phyloP scores from a whole-genome alignment of 2,113 vertebrate genomes.

The Morone saxatilis region DNA sequence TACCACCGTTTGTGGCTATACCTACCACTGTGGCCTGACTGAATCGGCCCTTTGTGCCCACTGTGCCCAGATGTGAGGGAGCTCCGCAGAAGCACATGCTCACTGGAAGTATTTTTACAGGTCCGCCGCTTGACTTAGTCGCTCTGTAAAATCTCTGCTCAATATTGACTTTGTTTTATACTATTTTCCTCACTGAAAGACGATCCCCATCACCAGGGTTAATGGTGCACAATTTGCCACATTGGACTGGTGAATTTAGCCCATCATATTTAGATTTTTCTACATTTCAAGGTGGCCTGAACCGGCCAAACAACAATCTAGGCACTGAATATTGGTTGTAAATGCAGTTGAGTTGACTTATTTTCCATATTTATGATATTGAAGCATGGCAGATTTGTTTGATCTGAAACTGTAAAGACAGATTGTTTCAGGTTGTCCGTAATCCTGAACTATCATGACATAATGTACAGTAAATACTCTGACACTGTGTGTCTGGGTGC shows the following conservation, averaged over 20 bases:
- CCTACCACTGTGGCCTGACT: slow-evolving; percentile 74
- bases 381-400: slow-evolving; percentile 17
- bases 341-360: slow-evolving; percentile 19
- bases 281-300: slow-evolving; percentile 26
- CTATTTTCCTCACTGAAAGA: slow-evolving; percentile 74
- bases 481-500: slow-evolving; percentile 17
- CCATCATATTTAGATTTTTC: slow-evolving; percentile 12
- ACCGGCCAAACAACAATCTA: slow-evolving; percentile 49
- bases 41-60: slow-evolving; percentile 85
- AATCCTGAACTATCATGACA: slow-evolving; percentile 39
- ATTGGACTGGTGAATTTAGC: slow-evolving; percentile 31
- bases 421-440: slow-evolving; percentile 9
- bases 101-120: slow-evolving; percentile 77
- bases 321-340: neutral
- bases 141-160: slow-evolving; percentile 71
- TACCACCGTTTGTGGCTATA: slow-evolving; percentile 70
- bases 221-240: slow-evolving; percentile 42
- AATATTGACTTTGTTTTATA: slow-evolving; percentile 81
- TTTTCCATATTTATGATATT: neutral
- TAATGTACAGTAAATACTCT: slow-evolving; percentile 37
- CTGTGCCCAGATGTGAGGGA: slow-evolving; percentile 74
- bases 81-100: slow-evolving; percentile 60
- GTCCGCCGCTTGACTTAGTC: slow-evolving; percentile 59
- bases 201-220: slow-evolving; percentile 51
- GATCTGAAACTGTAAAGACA: slow-evolving; percentile 23